Percentiles rank a stretch among this genome's conserved stretches.
Conservation (phyloP, 2,888 invertebrate genomes). For the Empis livida region DNA sequence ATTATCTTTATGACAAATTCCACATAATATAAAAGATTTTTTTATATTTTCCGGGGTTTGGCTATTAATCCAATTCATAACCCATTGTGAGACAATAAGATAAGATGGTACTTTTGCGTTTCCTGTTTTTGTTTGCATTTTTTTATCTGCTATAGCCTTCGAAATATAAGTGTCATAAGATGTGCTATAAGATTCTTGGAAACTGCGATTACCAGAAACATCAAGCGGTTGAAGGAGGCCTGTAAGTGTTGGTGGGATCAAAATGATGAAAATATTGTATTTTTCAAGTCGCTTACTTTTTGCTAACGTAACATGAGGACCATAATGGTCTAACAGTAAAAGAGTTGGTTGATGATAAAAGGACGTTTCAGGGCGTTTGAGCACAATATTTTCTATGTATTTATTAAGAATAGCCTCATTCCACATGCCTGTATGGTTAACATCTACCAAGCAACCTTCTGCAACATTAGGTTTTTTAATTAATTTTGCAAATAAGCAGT, state of each 20-base stretch:
- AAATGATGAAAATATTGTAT: background rate
- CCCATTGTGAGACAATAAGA: too few species aligned
- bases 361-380: background rate
- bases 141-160: too few species aligned
- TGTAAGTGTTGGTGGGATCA: background rate
- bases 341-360: background rate
- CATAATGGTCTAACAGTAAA: background rate
- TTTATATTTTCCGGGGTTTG: too few species aligned
- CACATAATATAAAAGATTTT: too few species aligned
- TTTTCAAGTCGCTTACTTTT: background rate
- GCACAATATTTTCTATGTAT: background rate
- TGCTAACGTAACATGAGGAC: background rate
- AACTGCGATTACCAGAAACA: too few species aligned
- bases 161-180: too few species aligned
- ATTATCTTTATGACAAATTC: too few species aligned
- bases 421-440: background rate
- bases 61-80: too few species aligned
- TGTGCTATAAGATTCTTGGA: too few species aligned
- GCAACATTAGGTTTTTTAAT: background rate
- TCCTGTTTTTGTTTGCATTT: too few species aligned
- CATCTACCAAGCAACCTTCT: background rate
- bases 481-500: background rate
- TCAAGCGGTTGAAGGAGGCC: background rate
- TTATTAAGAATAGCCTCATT: background rate
- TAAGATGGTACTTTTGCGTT: too few species aligned